Base-by-base conservation (phyloP, 1,140 invertebrate genomes). In the Maconellicoccus hirsutus region DNA sequence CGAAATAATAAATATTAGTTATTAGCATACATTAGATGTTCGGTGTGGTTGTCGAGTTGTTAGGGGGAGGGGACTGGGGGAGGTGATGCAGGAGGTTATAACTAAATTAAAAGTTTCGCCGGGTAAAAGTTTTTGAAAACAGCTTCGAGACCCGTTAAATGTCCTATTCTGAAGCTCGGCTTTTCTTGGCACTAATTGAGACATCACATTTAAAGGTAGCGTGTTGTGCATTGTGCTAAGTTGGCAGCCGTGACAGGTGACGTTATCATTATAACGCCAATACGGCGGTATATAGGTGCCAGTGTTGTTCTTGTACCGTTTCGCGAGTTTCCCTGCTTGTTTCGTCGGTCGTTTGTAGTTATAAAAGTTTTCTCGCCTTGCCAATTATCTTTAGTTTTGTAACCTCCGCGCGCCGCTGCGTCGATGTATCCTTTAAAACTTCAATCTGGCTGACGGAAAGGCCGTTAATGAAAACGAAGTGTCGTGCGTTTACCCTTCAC, bases 191-290 rank as follows among this genome's bases (percentile, higher is more conserved):
- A 52, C 42, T 52, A 52, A 52, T 52, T 52, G 42, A 52, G 42
- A 52, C 42, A 52, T 52, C 42, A 52, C 42, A 52, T 52, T 52
- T 52, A 52, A 52, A 19, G 42, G 42, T 52, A 52, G 42, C 42
- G 42, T 52, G 42, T 52, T 52, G 29, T 33, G 12, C 42, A 52
- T 52, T 52, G 42, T 52, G 42, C 42, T 52, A 52, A 52, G 42
- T 52, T 52, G 42, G 42, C 42, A 52, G 42, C n/a, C 42, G 42
- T 52, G 42, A 52, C 42, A 52, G 42, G 42, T 52, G 42, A 52
- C 42, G 42, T 52, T 52, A 52, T 52, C 42, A 52, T 52, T 52
- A 52, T 52, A 52, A 52, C 42, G 42, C 42, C 42, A 19, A 52
- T 52, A 52, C 29, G 29, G 4, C 4, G 4, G 29, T 52, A 52